Percentiles rank a stretch among this genome's conserved stretches.
Evolutionary conservation across 1,140 invertebrate species (phyloP).

Genomic region (Heliconius congener): DNA sequence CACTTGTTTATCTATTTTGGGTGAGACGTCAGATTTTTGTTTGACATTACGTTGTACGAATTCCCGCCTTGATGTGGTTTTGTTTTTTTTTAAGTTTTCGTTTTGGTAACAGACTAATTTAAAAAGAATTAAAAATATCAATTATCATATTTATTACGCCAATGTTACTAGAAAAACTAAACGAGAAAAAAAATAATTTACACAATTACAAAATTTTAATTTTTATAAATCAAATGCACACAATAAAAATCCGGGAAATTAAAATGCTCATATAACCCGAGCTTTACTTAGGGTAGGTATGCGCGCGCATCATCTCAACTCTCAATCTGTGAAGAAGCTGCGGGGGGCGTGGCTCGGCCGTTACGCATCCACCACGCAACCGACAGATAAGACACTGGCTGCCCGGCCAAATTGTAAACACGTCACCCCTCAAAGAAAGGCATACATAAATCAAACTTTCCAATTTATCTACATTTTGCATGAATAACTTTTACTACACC

Average conservation of each 20-base stretch:
- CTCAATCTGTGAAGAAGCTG: conserved; percentile 57
- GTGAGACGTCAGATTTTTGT: background rate
- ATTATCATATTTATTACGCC: background rate
- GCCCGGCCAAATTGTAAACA: conserved; percentile 42
- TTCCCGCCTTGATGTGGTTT: too few relatives aligned
- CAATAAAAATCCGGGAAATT: background rate
- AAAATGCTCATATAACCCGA: conserved; percentile 48
- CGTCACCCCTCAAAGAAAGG: conserved; percentile 4
- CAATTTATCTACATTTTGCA: conserved; percentile 17
- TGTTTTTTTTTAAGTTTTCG: too few relatives aligned
- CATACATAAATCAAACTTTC: conserved; percentile 12
- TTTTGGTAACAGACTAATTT: too few relatives aligned
- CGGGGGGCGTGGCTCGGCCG: conserved; percentile 65
- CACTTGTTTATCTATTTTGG: background rate
- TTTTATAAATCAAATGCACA: background rate
- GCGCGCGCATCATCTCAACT: conserved; percentile 73
- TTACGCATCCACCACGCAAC: conserved; percentile 67
- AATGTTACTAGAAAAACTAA: background rate
- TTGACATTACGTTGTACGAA: background rate
- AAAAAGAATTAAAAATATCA: background rate
- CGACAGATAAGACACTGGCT: conserved; percentile 56
- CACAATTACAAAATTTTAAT: background rate
- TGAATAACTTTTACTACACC: conserved; percentile 35
- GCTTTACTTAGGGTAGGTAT: conserved; percentile 57
- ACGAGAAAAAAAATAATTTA: background rate